These are phyloP conservation scores for Puffinus mauretanicus DNA, from an alignment of 2,113 vertebrate genomes.

Conservation along the genomic window DNA sequence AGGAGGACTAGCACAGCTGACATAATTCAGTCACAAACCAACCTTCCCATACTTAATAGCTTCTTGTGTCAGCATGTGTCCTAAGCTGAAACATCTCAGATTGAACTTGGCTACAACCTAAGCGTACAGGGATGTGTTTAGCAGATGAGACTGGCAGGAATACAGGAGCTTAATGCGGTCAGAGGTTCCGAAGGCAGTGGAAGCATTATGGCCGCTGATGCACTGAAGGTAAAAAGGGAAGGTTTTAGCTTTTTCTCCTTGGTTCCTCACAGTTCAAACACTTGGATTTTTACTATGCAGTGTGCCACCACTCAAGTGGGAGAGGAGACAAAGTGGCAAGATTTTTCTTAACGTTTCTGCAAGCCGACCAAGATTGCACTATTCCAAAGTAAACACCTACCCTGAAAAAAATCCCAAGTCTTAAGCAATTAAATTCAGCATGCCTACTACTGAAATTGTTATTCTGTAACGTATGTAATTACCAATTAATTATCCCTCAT, in stretches of 20 bases:
- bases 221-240: background rate
- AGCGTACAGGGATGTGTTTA: background rate
- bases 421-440: background rate
- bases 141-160: background rate
- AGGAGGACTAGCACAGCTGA: constrained; percentile 14
- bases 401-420: background rate
- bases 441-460: background rate
- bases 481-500: background rate
- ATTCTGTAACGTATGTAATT: background rate
- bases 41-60: background rate
- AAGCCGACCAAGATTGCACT: background rate
- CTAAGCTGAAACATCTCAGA: background rate
- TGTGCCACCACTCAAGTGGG: background rate
- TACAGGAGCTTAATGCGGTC: background rate
- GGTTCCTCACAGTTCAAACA: background rate
- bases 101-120: background rate
- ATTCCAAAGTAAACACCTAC: background rate
- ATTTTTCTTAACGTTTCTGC: background rate
- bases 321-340: background rate
- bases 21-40: background rate
- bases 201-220: background rate
- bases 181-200: background rate
- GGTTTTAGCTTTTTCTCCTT: background rate
- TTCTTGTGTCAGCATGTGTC: background rate
- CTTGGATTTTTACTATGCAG: background rate